Base-by-base conservation (phyloP, 2,888 invertebrate species). In the Eupithecia abbreviata region DNA sequence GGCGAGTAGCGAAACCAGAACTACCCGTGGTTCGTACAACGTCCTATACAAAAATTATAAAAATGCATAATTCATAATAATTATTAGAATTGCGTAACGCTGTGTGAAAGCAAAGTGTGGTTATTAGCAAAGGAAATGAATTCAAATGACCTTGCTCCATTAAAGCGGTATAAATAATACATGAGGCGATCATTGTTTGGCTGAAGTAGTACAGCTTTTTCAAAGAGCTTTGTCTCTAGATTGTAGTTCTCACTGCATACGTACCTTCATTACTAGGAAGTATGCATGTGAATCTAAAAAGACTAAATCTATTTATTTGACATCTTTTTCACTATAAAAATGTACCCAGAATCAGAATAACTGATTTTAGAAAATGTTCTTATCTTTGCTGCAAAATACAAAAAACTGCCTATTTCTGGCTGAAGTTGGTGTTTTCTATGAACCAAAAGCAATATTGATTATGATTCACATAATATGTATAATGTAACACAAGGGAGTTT, bases 61-160 rank as follows among this genome's bases (percentile, higher is more conserved):
- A 82, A 81, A 83, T 82, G 80, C 80, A 81, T 82, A 80, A 81
- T 82, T 81, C 78, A 82, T 81, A 75, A 80, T 80, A 78, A 81
- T 80, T 79, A 83, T 81, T 73, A 82, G 79, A 71, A 74, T 88
- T 84, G 84, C 84, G 81, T 86, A 85, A 85, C 78, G 84, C 80
- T 82, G 84, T 85, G 85, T 85, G 85, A 85, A 87, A 87, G 85
- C 84, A 84, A 84, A 86, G 85, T 82, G 82, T 84, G 79, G 79
- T 80, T 84, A 82, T 83, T 84, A 86, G 83, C 84, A 83, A 88
- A 90, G 91, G 86, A 91, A 92, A 93, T 91, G 88, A 89, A 92
- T 92, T 91, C 91, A 90, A 89, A 90, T 90, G 94, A 93, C 93
- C 94, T 93, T 93, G 93, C 89, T 89, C 92, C 92, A 93, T 94